Evolutionary conservation across 2,888 invertebrate genomes (phyloP).

Genomic region (Chalcosyrphus nemorum): DNA sequence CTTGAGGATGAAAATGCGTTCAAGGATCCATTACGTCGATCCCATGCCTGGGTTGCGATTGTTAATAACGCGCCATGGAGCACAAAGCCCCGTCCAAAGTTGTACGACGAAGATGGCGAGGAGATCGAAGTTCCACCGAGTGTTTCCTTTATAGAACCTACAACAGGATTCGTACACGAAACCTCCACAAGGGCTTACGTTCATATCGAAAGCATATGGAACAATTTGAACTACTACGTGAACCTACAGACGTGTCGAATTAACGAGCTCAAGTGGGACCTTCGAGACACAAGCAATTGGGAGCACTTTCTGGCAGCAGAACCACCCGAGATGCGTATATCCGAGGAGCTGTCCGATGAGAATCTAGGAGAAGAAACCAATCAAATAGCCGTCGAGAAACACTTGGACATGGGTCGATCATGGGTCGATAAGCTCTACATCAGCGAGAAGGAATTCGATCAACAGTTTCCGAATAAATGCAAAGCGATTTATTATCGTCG

Average conservation of each 20-base stretch:
- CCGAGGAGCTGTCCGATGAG: conserved; percentile 81
- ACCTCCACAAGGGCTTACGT: conserved; percentile 86
- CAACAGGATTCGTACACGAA: conserved; percentile 87
- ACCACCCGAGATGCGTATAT: conserved; percentile 83
- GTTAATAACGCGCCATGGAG: conserved; percentile 81
- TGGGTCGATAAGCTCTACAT: conserved; percentile 89
- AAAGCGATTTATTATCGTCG: conserved; percentile 88
- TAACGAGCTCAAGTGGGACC: conserved; percentile 85
- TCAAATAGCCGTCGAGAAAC: conserved; percentile 85
- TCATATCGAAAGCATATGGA: conserved; percentile 93
- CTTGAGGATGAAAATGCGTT: conserved; percentile 86
- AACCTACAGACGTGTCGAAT: conserved; percentile 85
- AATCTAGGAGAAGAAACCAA: conserved; percentile 82
- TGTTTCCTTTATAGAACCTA: conserved; percentile 92
- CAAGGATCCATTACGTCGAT: conserved; percentile 86
- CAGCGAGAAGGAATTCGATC: conserved; percentile 84
- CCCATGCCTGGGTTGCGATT: conserved; percentile 93
- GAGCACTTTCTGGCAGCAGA: conserved; percentile 89
- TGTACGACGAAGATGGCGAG: conserved; percentile 77
- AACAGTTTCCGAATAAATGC: conserved; percentile 89
- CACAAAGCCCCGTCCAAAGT: conserved; percentile 76
- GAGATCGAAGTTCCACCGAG: conserved; percentile 77
- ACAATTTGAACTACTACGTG: conserved; percentile 92
- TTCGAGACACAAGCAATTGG: conserved; percentile 86
- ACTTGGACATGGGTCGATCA: conserved; percentile 89